phyloP scores from a whole-genome alignment of 2,113 vertebrate species.

The Callocephalon fimbriatum region DNA sequence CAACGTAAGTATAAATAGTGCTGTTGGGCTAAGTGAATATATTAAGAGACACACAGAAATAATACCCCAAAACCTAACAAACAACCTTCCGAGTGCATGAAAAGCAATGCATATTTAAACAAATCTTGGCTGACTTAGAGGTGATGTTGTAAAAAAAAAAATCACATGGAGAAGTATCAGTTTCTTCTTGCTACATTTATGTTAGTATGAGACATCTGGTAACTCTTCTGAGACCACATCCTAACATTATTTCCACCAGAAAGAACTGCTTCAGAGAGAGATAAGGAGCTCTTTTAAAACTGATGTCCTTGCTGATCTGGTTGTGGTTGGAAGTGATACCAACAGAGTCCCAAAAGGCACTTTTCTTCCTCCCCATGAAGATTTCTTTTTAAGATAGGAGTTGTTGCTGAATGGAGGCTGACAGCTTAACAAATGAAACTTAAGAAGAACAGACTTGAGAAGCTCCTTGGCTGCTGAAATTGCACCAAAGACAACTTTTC shows the following conservation, averaged over 20 bases:
- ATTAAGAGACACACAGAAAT: background rate
- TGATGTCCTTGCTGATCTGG: background rate
- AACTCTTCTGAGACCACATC: background rate
- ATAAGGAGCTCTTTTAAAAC: background rate
- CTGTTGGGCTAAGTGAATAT: background rate
- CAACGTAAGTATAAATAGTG: background rate
- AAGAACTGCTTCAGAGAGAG: background rate
- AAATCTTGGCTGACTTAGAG: background rate
- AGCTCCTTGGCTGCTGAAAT: background rate
- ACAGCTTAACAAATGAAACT: background rate
- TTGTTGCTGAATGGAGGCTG: background rate
- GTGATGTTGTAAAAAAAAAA: background rate
- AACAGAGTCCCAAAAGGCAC: background rate
- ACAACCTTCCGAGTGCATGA: background rate
- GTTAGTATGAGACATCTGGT: background rate
- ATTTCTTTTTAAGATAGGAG: background rate
- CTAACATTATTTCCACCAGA: background rate
- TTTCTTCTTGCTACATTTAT: background rate
- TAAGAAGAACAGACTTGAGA: background rate
- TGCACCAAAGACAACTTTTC: background rate
- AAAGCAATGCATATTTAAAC: background rate
- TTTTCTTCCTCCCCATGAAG: background rate
- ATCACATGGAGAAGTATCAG: rapidly evolving
- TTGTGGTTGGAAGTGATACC: background rate
- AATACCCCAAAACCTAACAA: background rate